Percentiles rank a stretch among this genome's conserved stretches.
phyloP scores from a whole-genome alignment of 2,888 invertebrate species.

The Acleris sparsana region DNA sequence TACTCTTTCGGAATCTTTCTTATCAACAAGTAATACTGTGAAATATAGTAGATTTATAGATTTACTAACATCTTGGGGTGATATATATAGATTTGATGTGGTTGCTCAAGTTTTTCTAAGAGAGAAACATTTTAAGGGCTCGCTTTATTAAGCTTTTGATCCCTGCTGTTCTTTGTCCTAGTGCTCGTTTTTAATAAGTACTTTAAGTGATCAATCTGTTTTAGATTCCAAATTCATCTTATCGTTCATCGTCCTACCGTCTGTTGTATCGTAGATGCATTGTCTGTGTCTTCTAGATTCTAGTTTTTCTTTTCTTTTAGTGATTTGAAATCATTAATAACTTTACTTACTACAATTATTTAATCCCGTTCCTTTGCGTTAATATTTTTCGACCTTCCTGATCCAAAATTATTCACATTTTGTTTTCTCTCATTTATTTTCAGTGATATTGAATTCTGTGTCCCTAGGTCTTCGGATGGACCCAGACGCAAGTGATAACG shows the following conservation, averaged over 20 bases:
- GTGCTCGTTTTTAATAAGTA: constrained; percentile 23
- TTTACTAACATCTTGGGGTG: too few species aligned
- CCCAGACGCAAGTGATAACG: constrained; percentile 79
- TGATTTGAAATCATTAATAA: background rate
- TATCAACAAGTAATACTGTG: too few species aligned
- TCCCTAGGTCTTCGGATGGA: constrained; percentile 82
- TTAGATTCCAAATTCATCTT: constrained; percentile 23
- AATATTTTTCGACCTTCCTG: constrained; percentile 39
- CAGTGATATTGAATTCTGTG: constrained; percentile 83
- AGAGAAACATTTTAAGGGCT: background rate
- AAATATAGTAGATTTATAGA: too few species aligned
- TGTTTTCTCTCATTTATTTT: constrained; percentile 75
- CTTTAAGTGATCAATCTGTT: constrained; percentile 9
- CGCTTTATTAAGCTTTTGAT: background rate
- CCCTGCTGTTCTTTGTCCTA: constrained; percentile 13
- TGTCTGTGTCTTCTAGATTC: constrained; percentile 21
- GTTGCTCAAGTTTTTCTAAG: background rate
- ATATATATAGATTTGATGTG: background rate
- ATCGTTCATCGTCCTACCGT: constrained; percentile 24
- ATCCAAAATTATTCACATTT: constrained; percentile 56
- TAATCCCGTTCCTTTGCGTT: constrained; percentile 39
- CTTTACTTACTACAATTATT: background rate
- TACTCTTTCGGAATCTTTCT: background rate
- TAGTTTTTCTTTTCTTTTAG: constrained; percentile 9
- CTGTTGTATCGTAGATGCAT: constrained; percentile 16